phyloP scores from a whole-genome alignment of 2,888 invertebrate genomes.

The Ornithoptera alexandrae region DNA sequence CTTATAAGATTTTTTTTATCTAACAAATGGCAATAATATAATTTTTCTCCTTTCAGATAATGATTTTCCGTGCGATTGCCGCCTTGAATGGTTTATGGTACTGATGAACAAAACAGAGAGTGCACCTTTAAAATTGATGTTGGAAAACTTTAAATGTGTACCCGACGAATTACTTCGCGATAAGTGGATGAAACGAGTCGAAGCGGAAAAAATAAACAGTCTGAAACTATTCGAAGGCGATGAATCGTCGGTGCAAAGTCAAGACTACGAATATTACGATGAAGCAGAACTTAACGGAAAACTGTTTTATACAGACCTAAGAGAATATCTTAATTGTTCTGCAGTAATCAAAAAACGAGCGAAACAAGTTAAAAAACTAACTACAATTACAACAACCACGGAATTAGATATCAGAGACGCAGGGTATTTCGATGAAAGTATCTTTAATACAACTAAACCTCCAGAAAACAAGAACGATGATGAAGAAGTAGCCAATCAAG shows the following conservation, averaged over 20 bases:
- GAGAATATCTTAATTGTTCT: slow-evolving; percentile 60
- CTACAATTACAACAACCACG: slow-evolving; percentile 27
- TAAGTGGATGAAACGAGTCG: slow-evolving; percentile 48
- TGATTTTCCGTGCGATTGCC: slow-evolving; percentile 64
- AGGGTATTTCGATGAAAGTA: slow-evolving; percentile 18
- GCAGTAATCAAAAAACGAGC: slow-evolving; percentile 25
- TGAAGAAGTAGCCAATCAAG: slow-evolving; percentile 34
- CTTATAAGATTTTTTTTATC: neutral
- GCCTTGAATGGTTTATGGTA: slow-evolving; percentile 61
- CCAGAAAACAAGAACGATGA: slow-evolving; percentile 30
- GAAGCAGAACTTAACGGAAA: slow-evolving; percentile 68
- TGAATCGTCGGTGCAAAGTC: slow-evolving; percentile 40
- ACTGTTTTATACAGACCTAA: slow-evolving; percentile 65
- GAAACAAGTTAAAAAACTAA: slow-evolving; percentile 25
- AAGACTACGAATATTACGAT: slow-evolving; percentile 70
- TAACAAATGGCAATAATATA: neutral
- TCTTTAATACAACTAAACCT: slow-evolving; percentile 28
- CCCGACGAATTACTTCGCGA: slow-evolving; percentile 56
- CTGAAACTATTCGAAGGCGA: slow-evolving; percentile 46
- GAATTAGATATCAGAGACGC: slow-evolving; percentile 31
- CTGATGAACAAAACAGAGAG: slow-evolving; percentile 64
- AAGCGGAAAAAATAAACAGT: slow-evolving; percentile 48
- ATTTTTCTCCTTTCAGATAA: slow-evolving; percentile 52
- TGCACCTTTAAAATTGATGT: slow-evolving; percentile 48
- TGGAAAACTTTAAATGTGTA: slow-evolving; percentile 66